Evolutionary conservation across 1,140 invertebrate species (phyloP).

Genomic region (Calosoma granatense): DNA sequence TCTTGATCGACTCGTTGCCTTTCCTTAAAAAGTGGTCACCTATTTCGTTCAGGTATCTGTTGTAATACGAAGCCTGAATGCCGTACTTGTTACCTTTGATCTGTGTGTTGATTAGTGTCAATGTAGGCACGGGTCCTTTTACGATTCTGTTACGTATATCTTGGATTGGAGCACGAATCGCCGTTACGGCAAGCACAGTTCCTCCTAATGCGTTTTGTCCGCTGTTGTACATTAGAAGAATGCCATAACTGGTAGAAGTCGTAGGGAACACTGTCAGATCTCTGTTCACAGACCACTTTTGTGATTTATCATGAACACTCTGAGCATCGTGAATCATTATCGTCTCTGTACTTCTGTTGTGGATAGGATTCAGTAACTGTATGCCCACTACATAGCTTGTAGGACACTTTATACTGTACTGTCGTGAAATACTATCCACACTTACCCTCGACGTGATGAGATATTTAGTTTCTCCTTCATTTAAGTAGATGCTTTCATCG

Average conservation of each 20-base stretch:
- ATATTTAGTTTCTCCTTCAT: slow-evolving; percentile 63
- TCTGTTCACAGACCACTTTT: slow-evolving; percentile 64
- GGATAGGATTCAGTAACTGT: slow-evolving; percentile 77
- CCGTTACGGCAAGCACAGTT: slow-evolving; percentile 69
- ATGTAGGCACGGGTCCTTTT: slow-evolving; percentile 62
- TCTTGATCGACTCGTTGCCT: slow-evolving; percentile 75
- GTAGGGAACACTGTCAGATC: slow-evolving; percentile 82
- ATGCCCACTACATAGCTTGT: slow-evolving; percentile 70
- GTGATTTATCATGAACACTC: slow-evolving; percentile 46
- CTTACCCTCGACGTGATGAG: slow-evolving; percentile 57
- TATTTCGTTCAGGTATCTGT: slow-evolving; percentile 71
- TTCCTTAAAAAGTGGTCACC: slow-evolving; percentile 78
- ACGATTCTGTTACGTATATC: slow-evolving; percentile 59
- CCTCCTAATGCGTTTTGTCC: slow-evolving; percentile 68
- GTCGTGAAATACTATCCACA: slow-evolving; percentile 46
- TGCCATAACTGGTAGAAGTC: slow-evolving; percentile 70
- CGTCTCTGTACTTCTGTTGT: slow-evolving; percentile 73
- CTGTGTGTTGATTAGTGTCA: slow-evolving; percentile 57
- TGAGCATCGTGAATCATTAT: slow-evolving; percentile 68
- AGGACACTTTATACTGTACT: slow-evolving; percentile 51
- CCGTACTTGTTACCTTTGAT: slow-evolving; percentile 75
- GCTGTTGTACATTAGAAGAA: slow-evolving; percentile 74
- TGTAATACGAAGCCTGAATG: slow-evolving; percentile 79
- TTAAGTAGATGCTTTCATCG: slow-evolving; percentile 50
- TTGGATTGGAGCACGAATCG: slow-evolving; percentile 58